phyloP scores from a whole-genome alignment of 2,113 vertebrate genomes.

The Megaleporinus macrocephalus region DNA sequence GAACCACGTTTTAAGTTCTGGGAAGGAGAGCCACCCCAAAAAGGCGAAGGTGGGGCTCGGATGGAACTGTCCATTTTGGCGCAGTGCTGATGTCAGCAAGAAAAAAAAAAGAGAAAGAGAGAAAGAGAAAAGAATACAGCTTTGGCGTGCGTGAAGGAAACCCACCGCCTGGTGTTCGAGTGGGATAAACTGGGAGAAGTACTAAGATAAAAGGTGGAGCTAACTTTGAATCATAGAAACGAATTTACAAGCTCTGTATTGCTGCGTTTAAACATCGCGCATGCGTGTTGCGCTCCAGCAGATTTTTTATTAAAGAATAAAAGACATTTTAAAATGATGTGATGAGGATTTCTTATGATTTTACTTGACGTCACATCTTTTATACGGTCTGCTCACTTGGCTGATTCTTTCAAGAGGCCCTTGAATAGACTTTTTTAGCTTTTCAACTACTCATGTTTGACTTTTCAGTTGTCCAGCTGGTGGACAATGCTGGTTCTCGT shows the following conservation, averaged over 20 bases:
- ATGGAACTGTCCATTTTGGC: slow-evolving; percentile 80
- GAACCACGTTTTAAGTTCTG: not conserved
- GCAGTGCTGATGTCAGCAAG: slow-evolving; percentile 75
- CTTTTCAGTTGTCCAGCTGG: not conserved
- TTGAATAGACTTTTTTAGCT: too few relatives aligned
- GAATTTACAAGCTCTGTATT: too few relatives aligned
- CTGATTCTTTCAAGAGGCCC: too few relatives aligned
- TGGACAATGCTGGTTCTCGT: not conserved
- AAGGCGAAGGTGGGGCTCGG: not conserved
- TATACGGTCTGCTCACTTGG: not conserved
- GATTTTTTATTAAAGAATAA: too few relatives aligned
- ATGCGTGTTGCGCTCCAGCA: too few relatives aligned
- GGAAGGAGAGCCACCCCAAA: not conserved
- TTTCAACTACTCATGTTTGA: not conserved
- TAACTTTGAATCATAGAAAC: not conserved
- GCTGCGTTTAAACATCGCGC: too few relatives aligned
- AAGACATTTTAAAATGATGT: too few relatives aligned
- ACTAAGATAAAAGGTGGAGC: not conserved
- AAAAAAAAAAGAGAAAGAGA: slow-evolving; percentile 8
- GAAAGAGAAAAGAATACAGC: not conserved
- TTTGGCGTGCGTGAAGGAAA: not conserved
- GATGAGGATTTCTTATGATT: not conserved
- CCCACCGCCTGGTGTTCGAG: not conserved
- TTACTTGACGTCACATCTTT: not conserved
- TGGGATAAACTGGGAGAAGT: not conserved